Evolutionary conservation across 2,797 vertebrate species (phyloP), one percentile per base, ranked within the genome.

Genomic region (Takifugu rubripes): DNA sequence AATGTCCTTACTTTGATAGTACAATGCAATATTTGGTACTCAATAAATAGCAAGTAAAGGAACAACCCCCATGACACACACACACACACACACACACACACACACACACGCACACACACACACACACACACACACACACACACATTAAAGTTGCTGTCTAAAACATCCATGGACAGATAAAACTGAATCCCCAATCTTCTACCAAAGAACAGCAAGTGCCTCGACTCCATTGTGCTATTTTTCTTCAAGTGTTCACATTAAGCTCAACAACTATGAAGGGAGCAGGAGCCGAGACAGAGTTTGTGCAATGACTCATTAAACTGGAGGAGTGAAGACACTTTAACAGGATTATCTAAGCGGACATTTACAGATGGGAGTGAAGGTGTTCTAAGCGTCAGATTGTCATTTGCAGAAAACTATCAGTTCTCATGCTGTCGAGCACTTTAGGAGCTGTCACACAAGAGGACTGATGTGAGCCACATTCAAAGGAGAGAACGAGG

Each of bases 191-290:
- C 36, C 36, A 3, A n/a, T 44, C 15, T 10, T 4, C 33, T 6
- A 21, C 45, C 45, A 47, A 2, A 6, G n/a, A 17, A 11, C n/a
- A 47, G 17, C 7, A 21, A 11, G 50, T 50, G n/a, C 58, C 43
- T 17, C 70, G 74, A 78, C 62, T 67, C 63, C 54, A 74, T 63
- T 47, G 51, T 56, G 65, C 66, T 59, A 45, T 65, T 68, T 59
- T 54, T 54, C 66, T n/a, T n/a, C n/a, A 59, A 77, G 57, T 64
- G 52, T 56, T 61, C 55, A 61, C 66, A 75, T 74, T 74, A 81
- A 75, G 72, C 63, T 72, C 57, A 55, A 65, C 61, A 66, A 53
- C 59, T 66, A 47, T 72, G 66, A 70, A 58, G 21, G 54, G 68
- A 52, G 46, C 57, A 45, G 45, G 52, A 49, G 24, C 46, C 51